phyloP scores from a whole-genome alignment of 2,888 invertebrate genomes.

The Tiliacea citrago region DNA sequence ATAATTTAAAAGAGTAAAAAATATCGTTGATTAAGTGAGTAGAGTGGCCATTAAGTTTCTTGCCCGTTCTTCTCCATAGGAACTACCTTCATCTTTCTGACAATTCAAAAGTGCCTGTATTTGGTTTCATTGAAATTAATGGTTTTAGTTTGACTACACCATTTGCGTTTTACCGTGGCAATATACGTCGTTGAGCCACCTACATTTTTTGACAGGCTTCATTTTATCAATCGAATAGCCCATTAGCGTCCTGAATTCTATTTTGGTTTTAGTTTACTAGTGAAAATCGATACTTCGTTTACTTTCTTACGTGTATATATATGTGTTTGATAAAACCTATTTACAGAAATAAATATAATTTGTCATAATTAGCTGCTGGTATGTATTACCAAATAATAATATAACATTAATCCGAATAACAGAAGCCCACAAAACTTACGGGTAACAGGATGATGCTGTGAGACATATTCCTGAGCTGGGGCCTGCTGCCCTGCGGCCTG shows the following conservation, averaged over 20 bases:
- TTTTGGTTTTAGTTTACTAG: background rate
- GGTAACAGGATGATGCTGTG: background rate
- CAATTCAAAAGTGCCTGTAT: background rate
- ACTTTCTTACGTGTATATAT: background rate
- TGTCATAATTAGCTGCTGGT: background rate
- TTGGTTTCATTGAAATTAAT: background rate
- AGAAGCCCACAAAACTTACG: constrained; percentile 3
- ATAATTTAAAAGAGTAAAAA: background rate
- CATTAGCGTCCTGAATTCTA: background rate
- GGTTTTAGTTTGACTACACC: background rate
- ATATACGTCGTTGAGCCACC: background rate
- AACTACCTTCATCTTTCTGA: background rate
- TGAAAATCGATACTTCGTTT: background rate
- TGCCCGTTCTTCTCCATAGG: background rate
- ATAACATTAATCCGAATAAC: background rate
- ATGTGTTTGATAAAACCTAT: background rate
- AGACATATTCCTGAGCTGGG: background rate
- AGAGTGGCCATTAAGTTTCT: background rate
- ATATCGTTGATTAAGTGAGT: background rate
- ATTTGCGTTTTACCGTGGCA: background rate
- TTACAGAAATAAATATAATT: background rate
- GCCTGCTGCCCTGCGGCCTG: constrained; percentile 7
- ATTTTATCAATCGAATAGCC: background rate
- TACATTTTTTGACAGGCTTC: background rate
- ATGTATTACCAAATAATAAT: background rate